These are phyloP conservation scores for Thymelicus acteon DNA, from an alignment of 2,888 invertebrate genomes.

Conservation along the genomic window DNA sequence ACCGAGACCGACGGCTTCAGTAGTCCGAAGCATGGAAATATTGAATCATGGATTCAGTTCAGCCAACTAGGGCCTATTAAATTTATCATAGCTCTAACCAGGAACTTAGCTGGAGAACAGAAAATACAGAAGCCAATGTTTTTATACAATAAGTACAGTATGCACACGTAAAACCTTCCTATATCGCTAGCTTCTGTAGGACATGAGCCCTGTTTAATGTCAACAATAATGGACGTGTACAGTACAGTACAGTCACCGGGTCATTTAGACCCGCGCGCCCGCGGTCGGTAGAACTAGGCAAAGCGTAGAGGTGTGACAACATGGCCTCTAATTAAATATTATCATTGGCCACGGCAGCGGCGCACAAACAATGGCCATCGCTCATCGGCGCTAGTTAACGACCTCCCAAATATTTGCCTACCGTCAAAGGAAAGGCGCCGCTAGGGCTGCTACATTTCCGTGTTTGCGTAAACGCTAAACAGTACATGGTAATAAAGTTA, in stretches of 20 bases:
- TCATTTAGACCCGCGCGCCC: slow-evolving; percentile 2
- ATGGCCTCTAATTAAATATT: slow-evolving; percentile 82
- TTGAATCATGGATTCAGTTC: too few relatives aligned
- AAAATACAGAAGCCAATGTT: too few relatives aligned
- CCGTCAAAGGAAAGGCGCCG: slow-evolving; percentile 80
- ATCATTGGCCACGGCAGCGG: slow-evolving; percentile 61
- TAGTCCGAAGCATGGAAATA: too few relatives aligned
- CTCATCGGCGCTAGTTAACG: slow-evolving; percentile 77
- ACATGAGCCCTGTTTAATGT: neutral
- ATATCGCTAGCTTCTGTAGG: neutral
- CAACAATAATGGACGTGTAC: neutral
- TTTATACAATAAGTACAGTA: too few relatives aligned
- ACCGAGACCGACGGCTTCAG: too few relatives aligned
- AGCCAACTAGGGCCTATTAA: too few relatives aligned
- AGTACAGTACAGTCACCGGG: neutral
- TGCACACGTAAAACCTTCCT: neutral
- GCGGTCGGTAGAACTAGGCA: slow-evolving; percentile 1
- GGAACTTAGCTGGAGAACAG: too few relatives aligned
- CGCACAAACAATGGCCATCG: slow-evolving; percentile 76
- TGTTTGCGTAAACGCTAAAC: slow-evolving; percentile 40
- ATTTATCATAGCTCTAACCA: too few relatives aligned
- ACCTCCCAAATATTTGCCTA: slow-evolving; percentile 78
- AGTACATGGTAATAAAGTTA: neutral
- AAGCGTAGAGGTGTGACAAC: slow-evolving; percentile 74
- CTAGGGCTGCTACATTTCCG: slow-evolving; percentile 49